Evolutionary conservation across 2,888 invertebrate species (phyloP).

Genomic region (Seira ritae): DNA sequence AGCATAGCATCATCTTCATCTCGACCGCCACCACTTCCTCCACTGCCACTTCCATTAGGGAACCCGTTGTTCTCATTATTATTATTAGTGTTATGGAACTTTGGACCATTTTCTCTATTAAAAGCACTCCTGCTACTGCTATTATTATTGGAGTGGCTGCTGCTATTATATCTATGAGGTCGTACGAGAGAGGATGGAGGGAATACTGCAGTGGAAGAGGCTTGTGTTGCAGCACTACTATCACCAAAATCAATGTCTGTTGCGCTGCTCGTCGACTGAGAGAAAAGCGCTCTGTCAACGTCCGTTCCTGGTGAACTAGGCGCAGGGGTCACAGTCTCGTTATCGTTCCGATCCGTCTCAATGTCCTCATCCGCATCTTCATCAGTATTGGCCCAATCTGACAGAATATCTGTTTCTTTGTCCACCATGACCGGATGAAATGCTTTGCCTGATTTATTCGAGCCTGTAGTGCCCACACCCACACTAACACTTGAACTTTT

Average conservation of each 20-base stretch:
- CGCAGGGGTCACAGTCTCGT: slow-evolving; percentile 70
- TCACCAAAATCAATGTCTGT: slow-evolving; percentile 68
- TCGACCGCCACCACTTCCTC: slow-evolving; percentile 15
- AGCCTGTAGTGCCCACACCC: slow-evolving; percentile 53
- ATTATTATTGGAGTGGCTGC: slow-evolving; percentile 34
- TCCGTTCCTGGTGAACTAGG: slow-evolving; percentile 70
- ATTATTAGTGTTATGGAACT: slow-evolving; percentile 56
- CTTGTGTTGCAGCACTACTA: slow-evolving; percentile 59
- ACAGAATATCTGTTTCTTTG: slow-evolving; percentile 71
- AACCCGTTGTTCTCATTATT: slow-evolving; percentile 38
- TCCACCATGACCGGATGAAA: slow-evolving; percentile 61
- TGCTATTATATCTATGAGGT: slow-evolving; percentile 34
- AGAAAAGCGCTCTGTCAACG: slow-evolving; percentile 54
- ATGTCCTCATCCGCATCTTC: slow-evolving; percentile 67
- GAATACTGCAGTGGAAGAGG: slow-evolving; percentile 49
- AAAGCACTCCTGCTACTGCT: slow-evolving; percentile 34
- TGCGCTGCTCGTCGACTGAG: slow-evolving; percentile 59
- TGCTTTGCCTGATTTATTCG: slow-evolving; percentile 46
- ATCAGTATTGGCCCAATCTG: slow-evolving; percentile 72
- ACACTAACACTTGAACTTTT: slow-evolving; percentile 60
- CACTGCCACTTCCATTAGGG: slow-evolving; percentile 26
- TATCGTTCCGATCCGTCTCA: slow-evolving; percentile 59
- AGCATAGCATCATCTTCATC: slow-evolving; percentile 1
- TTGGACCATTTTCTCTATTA: slow-evolving; percentile 20
- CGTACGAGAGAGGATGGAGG: slow-evolving; percentile 53